A percentile compares a stretch with the other conserved stretches of the same genome.
phyloP scores from a whole-genome alignment of 2,113 vertebrate species.

The Crotophaga sulcirostris region DNA sequence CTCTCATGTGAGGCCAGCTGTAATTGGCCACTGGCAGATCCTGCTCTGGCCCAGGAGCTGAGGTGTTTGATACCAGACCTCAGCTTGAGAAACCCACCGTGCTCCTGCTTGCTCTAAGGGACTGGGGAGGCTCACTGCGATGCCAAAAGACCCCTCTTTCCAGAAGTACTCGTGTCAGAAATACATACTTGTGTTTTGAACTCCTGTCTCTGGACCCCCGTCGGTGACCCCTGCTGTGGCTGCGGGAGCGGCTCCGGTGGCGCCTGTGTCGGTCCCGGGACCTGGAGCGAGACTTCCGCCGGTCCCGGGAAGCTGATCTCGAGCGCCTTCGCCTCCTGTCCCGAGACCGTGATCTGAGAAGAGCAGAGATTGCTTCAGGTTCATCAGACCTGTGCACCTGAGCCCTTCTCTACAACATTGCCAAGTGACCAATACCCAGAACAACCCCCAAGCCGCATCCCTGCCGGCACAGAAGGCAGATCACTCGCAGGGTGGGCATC shows the following conservation, averaged over 20 bases:
- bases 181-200: slow-evolving; percentile 89
- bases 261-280: slow-evolving; percentile 88
- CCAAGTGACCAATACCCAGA: rapidly evolving
- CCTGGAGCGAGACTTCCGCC: slow-evolving; percentile 79
- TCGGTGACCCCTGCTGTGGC: slow-evolving; percentile 87
- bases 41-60: neutral
- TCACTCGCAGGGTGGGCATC: neutral
- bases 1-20: neutral
- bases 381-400: rapidly evolving
- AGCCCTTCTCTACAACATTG: neutral
- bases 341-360: slow-evolving; percentile 87
- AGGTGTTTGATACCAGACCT: neutral
- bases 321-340: slow-evolving; percentile 86
- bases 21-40: rapidly evolving
- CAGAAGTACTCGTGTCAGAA: neutral
- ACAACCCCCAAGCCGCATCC: neutral
- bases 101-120: neutral
- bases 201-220: slow-evolving; percentile 85
- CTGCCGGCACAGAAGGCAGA: neutral
- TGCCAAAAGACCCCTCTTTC: slow-evolving; percentile 2
- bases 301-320: slow-evolving; percentile 82
- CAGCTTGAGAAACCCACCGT: neutral
- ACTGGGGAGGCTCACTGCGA: neutral
- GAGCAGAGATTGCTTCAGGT: neutral
- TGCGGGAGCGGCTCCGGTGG: slow-evolving; percentile 88